phyloP scores from a whole-genome alignment of 2,888 invertebrate genomes.

The Horisme vitalbata region DNA sequence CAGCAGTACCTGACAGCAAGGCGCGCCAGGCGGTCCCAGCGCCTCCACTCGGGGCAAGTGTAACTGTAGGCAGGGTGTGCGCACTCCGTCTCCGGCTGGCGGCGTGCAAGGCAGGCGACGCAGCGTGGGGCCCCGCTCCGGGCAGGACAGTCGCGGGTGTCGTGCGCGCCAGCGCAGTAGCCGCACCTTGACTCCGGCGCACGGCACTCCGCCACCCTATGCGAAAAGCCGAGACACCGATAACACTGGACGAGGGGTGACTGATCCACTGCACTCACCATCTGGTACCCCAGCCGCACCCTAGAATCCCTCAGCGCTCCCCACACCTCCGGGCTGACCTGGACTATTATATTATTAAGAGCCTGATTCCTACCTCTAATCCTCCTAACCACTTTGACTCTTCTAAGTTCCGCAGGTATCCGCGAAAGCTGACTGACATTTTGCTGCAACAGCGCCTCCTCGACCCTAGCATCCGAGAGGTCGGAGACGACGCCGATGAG shows the following conservation, averaged over 20 bases:
- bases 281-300: neutral
- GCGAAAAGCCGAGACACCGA: slow-evolving; percentile 1
- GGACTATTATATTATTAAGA: neutral
- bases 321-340: too few relatives aligned
- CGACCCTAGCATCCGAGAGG: neutral
- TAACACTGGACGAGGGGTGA: slow-evolving; percentile 1
- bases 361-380: neutral
- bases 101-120: too few relatives aligned
- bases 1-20: too few relatives aligned
- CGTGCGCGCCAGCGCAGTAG: too few relatives aligned
- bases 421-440: neutral
- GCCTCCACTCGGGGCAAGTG: too few relatives aligned
- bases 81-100: too few relatives aligned
- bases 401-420: neutral
- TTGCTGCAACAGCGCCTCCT: neutral
- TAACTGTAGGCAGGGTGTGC: too few relatives aligned
- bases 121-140: too few relatives aligned
- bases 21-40: too few relatives aligned
- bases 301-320: too few relatives aligned
- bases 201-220: neutral
- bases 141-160: too few relatives aligned
- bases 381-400: neutral
- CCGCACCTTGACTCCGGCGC: neutral
- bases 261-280: neutral
- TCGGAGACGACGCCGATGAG: neutral